A percentile compares a stretch with the other conserved stretches of the same genome.
Evolutionary conservation across 92 coral and sea anemone species (phyloP).

Genomic region (Phenganax stokvisi): DNA sequence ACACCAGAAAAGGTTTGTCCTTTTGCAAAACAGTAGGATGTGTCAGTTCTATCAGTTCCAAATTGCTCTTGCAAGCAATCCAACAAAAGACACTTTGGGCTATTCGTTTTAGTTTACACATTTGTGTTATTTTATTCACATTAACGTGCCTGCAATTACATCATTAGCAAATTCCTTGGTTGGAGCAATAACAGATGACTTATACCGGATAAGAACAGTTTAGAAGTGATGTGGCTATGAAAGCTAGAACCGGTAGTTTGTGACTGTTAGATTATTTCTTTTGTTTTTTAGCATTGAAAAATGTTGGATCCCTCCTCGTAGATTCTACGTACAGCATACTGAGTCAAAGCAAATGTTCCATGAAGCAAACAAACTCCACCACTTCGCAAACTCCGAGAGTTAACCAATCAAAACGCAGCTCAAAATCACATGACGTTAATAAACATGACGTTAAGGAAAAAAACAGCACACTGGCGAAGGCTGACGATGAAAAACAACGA

Average conservation of each 20-base stretch:
- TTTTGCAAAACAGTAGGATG: not conserved
- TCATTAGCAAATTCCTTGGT: no score
- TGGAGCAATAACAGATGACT: no score
- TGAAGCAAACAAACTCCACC: not conserved
- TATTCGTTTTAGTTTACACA: no score
- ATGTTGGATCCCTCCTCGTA: not conserved
- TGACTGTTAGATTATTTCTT: not conserved
- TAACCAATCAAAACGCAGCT: not conserved
- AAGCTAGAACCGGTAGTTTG: no score
- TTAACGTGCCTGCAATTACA: no score
- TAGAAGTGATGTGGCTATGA: no score
- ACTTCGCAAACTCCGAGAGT: conserved; percentile 1
- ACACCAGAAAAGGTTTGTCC: not conserved
- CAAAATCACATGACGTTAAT: not conserved
- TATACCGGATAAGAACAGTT: no score
- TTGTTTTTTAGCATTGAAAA: not conserved
- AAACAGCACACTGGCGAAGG: not conserved
- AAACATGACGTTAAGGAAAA: not conserved
- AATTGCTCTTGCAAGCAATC: no score
- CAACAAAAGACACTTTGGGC: no score
- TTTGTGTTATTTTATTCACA: no score
- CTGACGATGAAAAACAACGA: not conserved
- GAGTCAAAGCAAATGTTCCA: conserved; percentile 1
- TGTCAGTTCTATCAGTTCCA: no score
- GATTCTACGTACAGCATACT: conserved; percentile 14